Evolutionary conservation across 2,113 vertebrate genomes (phyloP), one percentile per base, ranked within the genome.

Genomic region (Nicator chloris): DNA sequence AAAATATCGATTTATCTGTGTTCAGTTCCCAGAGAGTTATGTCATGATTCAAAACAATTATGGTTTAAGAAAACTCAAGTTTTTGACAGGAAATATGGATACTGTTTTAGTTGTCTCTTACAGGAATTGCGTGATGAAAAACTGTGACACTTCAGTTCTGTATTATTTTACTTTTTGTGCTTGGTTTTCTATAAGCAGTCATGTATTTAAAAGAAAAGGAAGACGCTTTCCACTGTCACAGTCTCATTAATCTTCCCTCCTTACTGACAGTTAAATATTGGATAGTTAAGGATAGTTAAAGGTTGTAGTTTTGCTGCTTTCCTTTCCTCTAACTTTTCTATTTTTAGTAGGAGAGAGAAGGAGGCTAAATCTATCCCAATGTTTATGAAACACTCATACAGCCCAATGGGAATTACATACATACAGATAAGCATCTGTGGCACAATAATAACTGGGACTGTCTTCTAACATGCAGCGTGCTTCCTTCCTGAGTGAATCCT

Each of bases 401-500:
- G n/a, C 20, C 92, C 65, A 56, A 10, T 77, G 83, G 87, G 77
- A 92, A 95, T 86, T 93, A 76, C 19, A 45, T 53, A 79, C 39
- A 35, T 72, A 30, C 71, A 93, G 33, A 94, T 91, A 88, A 93
- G 51, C 70, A 60, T 82, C 21, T 66, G 37, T 81, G 69, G 40
- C 82, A 81, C 39, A 80, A n/a, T 86, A 87, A 86, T 79, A 92
- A 91, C 59, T 49, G 31, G 51, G 60, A 30, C 45, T 87, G 59
- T 78, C 65, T 92, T 95, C 90, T 83, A 83, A 61, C 47, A 82
- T 82, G 54, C 69, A 78, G 33, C 0, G 0, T 86, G 18, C 14
- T 75, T 81, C 60, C 70, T 82, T 93, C 30, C 79, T 82, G 45
- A 90, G 69, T 79, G 79, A 82, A 72, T 95, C 54, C 82, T 93